Base-by-base conservation (phyloP, 2,888 invertebrate genomes). In the Apantesis nais region DNA sequence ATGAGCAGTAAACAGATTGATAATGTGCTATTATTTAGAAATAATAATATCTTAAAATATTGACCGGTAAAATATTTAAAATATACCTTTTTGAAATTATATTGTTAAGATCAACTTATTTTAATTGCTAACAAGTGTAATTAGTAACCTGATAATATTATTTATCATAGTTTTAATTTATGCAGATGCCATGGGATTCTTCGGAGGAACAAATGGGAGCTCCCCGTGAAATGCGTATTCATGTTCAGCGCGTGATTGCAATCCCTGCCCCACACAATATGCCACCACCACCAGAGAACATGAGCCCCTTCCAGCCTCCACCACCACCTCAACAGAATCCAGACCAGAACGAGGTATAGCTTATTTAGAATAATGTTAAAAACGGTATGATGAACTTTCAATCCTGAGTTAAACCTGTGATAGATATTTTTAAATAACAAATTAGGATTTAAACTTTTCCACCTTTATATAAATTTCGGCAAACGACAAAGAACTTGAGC, bases 141-240 rank as follows among this genome's bases (percentile, higher is more conserved):
- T 16, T 7, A 52, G 52, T 65, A 22, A 16, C 14, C 9, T n/a
- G n/a, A 66, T 25, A 16, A 25, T 1, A 58, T 66, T 14, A 25
- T n/a, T 65, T 31, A 34, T 22, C 37, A 37, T 4, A 16, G 1
- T 2, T 65, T 41, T 63, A 55, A 61, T 78, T 82, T 80, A 64
- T 83, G 72, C 83, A 95, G 94, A 88, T 94, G 92, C 94, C 94
- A 81, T 95, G 95, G 95, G 95, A 94, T 70, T 93, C 93, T 0
- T 94, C 94, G 0, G 94, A 94, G 80, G 93, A 95, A 82, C 93
- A 93, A 87, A 90, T 92, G 90, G 86, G 84, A 11, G 85, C 82
- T 14, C 90, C 90, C 44, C 92, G 93, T 64, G 94, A 95, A 84
- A 95, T 95, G 93, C 92, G 95, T 72, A 95, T 95, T 82, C 95